phyloP scores from a whole-genome alignment of 2,113 vertebrate genomes.

The Empidonax alnorum region DNA sequence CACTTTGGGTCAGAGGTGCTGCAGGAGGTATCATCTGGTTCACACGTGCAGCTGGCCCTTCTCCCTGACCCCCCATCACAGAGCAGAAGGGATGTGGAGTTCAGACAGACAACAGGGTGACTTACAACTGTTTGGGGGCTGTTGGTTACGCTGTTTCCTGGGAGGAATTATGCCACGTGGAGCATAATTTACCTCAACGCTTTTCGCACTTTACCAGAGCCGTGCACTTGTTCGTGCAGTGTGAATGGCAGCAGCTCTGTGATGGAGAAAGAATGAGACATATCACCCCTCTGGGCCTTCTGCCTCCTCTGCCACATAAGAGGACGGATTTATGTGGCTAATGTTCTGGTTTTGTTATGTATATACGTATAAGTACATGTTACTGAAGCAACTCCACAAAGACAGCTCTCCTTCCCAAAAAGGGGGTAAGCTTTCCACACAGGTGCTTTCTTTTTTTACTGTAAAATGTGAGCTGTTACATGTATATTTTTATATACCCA shows the following conservation, averaged over 20 bases:
- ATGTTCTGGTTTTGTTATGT: background rate
- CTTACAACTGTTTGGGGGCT: background rate
- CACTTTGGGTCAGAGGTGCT: background rate
- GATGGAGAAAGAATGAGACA: conserved; percentile 36
- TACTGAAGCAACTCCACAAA: background rate
- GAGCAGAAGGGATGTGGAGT: background rate
- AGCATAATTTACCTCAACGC: conserved; percentile 4
- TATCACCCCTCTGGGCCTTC: conserved; percentile 35
- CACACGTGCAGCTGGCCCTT: background rate
- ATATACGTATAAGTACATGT: background rate
- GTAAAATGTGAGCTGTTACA: conserved; percentile 48
- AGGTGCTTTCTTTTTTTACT: conserved; percentile 53
- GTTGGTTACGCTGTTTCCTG: background rate
- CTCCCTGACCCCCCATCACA: background rate
- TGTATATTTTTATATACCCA: conserved; percentile 42
- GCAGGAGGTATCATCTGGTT: background rate
- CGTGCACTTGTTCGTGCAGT: background rate
- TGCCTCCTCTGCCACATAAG: background rate
- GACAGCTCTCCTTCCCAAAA: background rate
- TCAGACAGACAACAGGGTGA: background rate
- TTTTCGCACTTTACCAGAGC: conserved; percentile 17
- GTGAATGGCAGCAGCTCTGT: conserved; percentile 56
- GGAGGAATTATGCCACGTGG: conserved; percentile 1
- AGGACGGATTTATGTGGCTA: background rate
- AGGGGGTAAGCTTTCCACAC: background rate